These are phyloP conservation scores for Pangasius krempfi DNA, from an alignment of 2,797 vertebrate species.

Conservation along the genomic window DNA sequence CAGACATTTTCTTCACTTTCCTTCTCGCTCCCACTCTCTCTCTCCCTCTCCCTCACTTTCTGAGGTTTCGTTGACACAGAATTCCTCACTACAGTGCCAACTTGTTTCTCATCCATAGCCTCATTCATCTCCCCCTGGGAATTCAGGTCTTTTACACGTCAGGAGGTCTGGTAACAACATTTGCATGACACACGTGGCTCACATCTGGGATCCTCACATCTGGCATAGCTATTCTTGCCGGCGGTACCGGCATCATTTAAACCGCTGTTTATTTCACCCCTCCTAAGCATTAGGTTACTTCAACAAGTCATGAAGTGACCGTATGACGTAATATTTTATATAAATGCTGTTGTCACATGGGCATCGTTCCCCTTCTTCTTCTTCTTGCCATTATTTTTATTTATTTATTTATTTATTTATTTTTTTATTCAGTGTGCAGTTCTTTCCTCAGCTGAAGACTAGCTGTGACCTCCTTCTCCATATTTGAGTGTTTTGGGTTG, in stretches of 20 bases:
- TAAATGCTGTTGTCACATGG: not conserved
- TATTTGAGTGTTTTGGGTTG: not conserved
- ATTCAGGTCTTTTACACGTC: not conserved
- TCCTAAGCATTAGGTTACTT: not conserved
- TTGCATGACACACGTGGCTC: conserved; percentile 23
- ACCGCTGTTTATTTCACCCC: not conserved
- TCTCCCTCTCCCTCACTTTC: conserved; percentile 15
- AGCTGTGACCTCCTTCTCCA: not conserved
- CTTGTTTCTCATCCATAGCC: conserved; percentile 35
- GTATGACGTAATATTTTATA: not conserved
- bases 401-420: too few relatives aligned
- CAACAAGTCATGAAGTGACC: not conserved
- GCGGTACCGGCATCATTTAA: not conserved
- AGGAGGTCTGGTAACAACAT: not conserved
- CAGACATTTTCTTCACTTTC: conserved; percentile 4
- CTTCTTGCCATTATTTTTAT: too few relatives aligned
- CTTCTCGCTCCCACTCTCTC: conserved; percentile 7
- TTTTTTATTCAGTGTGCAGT: not conserved
- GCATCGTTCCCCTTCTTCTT: not conserved
- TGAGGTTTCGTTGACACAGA: conserved; percentile 63
- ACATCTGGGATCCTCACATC: conserved; percentile 17
- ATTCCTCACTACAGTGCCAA: conserved; percentile 70
- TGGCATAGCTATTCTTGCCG: not conserved
- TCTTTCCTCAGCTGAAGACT: not conserved
- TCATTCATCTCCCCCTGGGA: conserved; percentile 19